Evolutionary conservation across 2,797 vertebrate species (phyloP).

Genomic region (Numenius phaeopus): DNA sequence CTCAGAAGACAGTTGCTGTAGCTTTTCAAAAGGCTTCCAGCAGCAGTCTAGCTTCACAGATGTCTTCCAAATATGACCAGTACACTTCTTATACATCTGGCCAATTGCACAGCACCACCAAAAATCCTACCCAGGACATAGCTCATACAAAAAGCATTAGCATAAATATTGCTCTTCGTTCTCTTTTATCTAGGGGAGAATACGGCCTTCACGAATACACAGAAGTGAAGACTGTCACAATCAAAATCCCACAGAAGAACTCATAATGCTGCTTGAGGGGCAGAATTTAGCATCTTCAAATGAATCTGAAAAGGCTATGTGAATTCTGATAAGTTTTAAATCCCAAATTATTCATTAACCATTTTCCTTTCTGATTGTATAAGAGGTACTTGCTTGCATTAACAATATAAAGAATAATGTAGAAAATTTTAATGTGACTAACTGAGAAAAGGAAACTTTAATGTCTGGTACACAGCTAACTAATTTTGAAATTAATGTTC

Average conservation of each 20-base stretch:
- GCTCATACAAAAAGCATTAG: not conserved
- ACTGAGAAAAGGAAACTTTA: not conserved
- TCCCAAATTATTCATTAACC: not conserved
- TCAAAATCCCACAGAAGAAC: slow-evolving; percentile 90
- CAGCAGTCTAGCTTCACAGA: not conserved
- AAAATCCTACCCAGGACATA: not conserved
- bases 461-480: not conserved
- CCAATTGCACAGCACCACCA: not conserved
- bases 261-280: slow-evolving; percentile 75
- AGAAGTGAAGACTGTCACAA: slow-evolving; percentile 89
- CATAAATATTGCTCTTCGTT: not conserved
- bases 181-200: slow-evolving; percentile 83
- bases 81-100: not conserved
- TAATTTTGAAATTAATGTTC: not conserved
- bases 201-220: slow-evolving; percentile 89
- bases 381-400: not conserved
- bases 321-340: not conserved
- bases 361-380: slow-evolving; percentile 23
- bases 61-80: not conserved
- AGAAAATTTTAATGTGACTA: slow-evolving; percentile 32
- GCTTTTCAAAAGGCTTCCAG: not conserved
- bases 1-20: not conserved
- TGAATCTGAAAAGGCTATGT: not conserved
- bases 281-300: not conserved
- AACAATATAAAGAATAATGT: not conserved